Conservation (phyloP, 1,140 invertebrate genomes). For the Micrasema minimum region DNA sequence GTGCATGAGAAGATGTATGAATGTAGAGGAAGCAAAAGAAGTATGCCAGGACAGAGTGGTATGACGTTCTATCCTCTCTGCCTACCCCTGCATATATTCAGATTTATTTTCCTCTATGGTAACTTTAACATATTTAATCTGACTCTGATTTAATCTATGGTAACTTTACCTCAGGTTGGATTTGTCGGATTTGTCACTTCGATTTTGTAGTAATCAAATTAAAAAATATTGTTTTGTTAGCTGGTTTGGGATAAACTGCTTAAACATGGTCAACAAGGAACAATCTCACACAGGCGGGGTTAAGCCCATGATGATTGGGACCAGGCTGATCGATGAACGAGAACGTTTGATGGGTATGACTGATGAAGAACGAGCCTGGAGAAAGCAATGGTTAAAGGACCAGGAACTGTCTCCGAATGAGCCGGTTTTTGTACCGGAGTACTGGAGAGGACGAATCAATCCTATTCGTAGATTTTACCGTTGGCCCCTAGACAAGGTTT, state of each 20-base stretch:
- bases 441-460: constrained; percentile 77
- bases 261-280: constrained; percentile 3
- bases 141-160: too few species aligned
- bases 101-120: too few species aligned
- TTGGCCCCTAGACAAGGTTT: constrained; percentile 75
- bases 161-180: too few species aligned
- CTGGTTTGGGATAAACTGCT: not conserved
- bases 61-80: too few species aligned
- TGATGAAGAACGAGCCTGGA: constrained; percentile 82
- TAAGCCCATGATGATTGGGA: constrained; percentile 78
- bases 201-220: too few species aligned
- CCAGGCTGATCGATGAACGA: constrained; percentile 77
- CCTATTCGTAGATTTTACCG: constrained; percentile 81
- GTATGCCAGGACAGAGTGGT: too few species aligned
- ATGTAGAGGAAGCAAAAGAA: too few species aligned
- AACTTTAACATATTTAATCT: too few species aligned
- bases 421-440: constrained; percentile 73
- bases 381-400: constrained; percentile 85
- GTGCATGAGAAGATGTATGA: too few species aligned
- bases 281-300: constrained; percentile 69
- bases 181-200: too few species aligned
- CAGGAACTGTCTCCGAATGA: constrained; percentile 80
- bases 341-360: constrained; percentile 86
- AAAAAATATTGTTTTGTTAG: too few species aligned
- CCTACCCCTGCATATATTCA: too few species aligned